phyloP scores from a whole-genome alignment of 2,113 vertebrate species.

The Platichthys flesus region DNA sequence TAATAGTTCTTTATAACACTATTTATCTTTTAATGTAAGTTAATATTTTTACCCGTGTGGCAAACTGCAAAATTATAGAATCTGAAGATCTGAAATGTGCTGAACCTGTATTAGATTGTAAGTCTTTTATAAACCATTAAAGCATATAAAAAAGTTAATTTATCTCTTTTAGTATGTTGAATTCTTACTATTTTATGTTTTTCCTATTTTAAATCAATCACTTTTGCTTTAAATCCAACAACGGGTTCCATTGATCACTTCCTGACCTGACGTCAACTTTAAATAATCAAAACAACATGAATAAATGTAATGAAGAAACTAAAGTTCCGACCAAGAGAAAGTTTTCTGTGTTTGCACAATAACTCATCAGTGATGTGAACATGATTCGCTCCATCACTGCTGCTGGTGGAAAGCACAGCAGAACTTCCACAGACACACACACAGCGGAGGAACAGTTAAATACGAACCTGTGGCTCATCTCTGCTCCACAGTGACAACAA shows the following conservation, averaged over 20 bases:
- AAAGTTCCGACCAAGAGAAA: neutral
- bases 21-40: too few species aligned
- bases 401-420: slow-evolving; percentile 34
- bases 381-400: slow-evolving; percentile 8
- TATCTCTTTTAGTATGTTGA: neutral
- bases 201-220: too few species aligned
- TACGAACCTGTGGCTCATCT: neutral
- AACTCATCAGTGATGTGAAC: slow-evolving; percentile 34
- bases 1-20: too few species aligned
- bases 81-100: too few species aligned
- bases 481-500: slow-evolving; percentile 1
- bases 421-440: slow-evolving; percentile 9
- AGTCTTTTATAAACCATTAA: too few species aligned
- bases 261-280: neutral
- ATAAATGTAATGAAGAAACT: neutral
- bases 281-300: neutral
- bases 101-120: too few species aligned
- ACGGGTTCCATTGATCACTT: too few species aligned
- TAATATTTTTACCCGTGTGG: too few species aligned
- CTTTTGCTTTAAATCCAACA: too few species aligned
- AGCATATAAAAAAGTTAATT: neutral
- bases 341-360: slow-evolving; percentile 1
- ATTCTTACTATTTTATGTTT: neutral
- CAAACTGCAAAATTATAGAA: too few species aligned
- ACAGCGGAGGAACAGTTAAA: neutral